A percentile compares a stretch with the other conserved stretches of the same genome.
Evolutionary conservation across 92 coral and sea anemone species (phyloP).

Genomic region (Siderastrea radians): DNA sequence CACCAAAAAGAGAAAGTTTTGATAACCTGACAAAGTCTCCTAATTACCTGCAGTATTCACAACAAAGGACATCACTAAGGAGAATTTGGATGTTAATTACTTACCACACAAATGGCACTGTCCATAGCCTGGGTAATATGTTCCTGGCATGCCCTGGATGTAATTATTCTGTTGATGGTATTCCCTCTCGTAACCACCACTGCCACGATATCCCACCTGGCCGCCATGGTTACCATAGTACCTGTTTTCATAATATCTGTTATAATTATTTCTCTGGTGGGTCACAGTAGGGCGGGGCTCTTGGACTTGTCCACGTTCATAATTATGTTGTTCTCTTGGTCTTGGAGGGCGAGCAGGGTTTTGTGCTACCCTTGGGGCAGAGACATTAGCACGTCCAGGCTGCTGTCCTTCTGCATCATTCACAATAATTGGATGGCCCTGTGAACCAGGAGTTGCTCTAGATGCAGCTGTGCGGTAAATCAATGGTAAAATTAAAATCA

Average conservation of each 20-base stretch:
- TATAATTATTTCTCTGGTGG: slow-evolving; percentile 36
- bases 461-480: slow-evolving; percentile 54
- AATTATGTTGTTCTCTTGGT: slow-evolving; percentile 15
- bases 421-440: slow-evolving; percentile 21
- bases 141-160: slow-evolving; percentile 55
- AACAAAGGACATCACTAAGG: neutral
- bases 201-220: slow-evolving; percentile 31
- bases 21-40: no score
- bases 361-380: slow-evolving; percentile 8
- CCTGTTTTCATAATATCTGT: slow-evolving; percentile 52
- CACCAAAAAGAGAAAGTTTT: no score
- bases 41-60: neutral
- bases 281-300: slow-evolving; percentile 28
- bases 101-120: slow-evolving; percentile 85
- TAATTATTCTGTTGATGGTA: slow-evolving; percentile 31
- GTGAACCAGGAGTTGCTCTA: slow-evolving; percentile 36
- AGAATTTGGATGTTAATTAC: neutral
- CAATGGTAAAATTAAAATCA: slow-evolving; percentile 14
- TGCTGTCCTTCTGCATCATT: slow-evolving; percentile 13
- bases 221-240: slow-evolving; percentile 34
- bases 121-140: slow-evolving; percentile 70
- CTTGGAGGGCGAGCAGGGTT: slow-evolving; percentile 10
- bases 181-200: slow-evolving; percentile 15
- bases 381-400: neutral
- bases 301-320: slow-evolving; percentile 26